phyloP scores from a whole-genome alignment of 2,113 vertebrate species.

The Limnothrissa miodon region DNA sequence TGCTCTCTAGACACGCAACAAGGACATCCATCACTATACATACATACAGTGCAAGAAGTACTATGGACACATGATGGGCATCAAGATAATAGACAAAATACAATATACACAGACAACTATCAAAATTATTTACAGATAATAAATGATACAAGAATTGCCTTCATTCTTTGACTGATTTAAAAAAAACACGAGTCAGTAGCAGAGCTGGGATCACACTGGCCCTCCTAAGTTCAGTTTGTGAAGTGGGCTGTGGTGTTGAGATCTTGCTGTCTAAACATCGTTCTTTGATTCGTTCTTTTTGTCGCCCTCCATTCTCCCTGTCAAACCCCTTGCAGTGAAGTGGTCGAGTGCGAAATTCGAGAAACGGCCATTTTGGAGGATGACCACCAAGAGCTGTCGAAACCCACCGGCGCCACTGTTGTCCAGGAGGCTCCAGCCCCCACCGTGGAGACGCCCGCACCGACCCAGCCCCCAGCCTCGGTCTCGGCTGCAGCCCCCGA shows the following conservation, averaged over 20 bases:
- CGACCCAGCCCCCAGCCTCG: background rate
- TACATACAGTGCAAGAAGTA: too few relatives aligned
- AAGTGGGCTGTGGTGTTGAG: background rate
- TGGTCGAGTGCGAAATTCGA: conserved; percentile 17
- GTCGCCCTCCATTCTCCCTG: background rate
- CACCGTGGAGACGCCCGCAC: background rate
- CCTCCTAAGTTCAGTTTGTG: background rate
- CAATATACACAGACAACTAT: too few relatives aligned
- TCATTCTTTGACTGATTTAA: too few relatives aligned
- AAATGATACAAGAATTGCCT: too few relatives aligned
- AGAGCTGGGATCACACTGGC: too few relatives aligned
- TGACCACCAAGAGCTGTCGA: conserved; percentile 3
- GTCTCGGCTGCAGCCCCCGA: conserved; percentile 11
- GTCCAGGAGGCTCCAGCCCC: background rate
- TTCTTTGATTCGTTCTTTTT: background rate
- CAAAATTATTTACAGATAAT: too few relatives aligned
- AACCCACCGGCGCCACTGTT: background rate
- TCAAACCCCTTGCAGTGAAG: background rate
- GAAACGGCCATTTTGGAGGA: conserved; percentile 35
- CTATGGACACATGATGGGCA: too few relatives aligned
- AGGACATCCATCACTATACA: too few relatives aligned
- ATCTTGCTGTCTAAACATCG: background rate
- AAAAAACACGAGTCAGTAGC: too few relatives aligned
- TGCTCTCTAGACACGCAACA: too few relatives aligned
- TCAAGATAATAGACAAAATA: too few relatives aligned